Evolutionary conservation across 2,113 vertebrate genomes (phyloP).

Genomic region (Tupaia tana): DNA sequence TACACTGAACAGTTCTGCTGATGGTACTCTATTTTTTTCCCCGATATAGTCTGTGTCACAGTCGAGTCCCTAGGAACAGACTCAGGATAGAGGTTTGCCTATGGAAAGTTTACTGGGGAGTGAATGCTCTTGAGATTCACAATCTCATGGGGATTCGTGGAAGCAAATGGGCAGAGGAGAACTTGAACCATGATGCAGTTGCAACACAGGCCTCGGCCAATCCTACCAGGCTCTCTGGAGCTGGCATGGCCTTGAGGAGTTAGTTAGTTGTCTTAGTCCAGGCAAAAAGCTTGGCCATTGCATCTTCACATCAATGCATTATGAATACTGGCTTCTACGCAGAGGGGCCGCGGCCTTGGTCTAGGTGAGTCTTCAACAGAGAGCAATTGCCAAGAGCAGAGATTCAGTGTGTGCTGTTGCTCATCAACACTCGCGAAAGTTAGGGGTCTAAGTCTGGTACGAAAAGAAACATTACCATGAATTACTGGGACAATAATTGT

Average conservation of each 20-base stretch:
- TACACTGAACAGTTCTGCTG: not conserved
- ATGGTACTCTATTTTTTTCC: not conserved
- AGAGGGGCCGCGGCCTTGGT: too few relatives aligned
- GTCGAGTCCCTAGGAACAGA: not conserved
- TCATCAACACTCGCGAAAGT: too few relatives aligned
- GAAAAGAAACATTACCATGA: too few relatives aligned
- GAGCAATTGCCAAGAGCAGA: too few relatives aligned
- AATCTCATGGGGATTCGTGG: not conserved
- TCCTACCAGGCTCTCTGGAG: not conserved
- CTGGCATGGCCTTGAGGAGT: not conserved
- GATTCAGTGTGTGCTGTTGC: too few relatives aligned
- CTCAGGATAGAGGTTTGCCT: not conserved
- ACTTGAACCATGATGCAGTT: not conserved
- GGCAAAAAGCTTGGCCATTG: not conserved
- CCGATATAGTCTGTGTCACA: too few relatives aligned
- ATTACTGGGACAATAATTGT: too few relatives aligned
- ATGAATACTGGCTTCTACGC: not conserved
- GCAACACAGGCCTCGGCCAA: too few relatives aligned
- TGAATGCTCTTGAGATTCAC: too few relatives aligned
- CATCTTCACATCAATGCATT: not conserved
- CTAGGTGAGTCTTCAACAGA: too few relatives aligned
- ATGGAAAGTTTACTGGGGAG: not conserved
- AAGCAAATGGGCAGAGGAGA: not conserved
- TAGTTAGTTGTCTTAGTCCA: not conserved
- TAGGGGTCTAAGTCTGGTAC: too few relatives aligned